Conservation (phyloP, 2,113 vertebrate genomes). For the Thamnophis sirtalis region DNA sequence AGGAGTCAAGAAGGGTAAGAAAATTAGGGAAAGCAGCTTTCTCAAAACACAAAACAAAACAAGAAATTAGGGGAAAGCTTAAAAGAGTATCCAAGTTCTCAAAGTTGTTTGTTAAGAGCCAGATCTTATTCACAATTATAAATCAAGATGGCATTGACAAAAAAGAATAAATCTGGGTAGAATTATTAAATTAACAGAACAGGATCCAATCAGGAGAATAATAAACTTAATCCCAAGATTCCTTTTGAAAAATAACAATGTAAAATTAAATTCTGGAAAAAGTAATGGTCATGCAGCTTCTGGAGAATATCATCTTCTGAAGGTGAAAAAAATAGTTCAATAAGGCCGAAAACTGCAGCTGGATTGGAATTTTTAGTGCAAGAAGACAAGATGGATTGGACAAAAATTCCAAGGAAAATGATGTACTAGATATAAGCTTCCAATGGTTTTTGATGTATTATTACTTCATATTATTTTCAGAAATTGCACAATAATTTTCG, state of each 20-base stretch:
- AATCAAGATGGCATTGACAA: accelerated
- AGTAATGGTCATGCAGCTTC: neutral
- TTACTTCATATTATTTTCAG: neutral
- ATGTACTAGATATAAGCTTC: neutral
- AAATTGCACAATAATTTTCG: neutral
- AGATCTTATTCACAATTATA: neutral
- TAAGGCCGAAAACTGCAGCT: neutral
- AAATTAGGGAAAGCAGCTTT: slow-evolving; percentile 50
- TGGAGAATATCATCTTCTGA: neutral
- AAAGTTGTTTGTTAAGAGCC: neutral
- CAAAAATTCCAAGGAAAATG: neutral
- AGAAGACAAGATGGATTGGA: neutral
- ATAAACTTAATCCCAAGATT: neutral
- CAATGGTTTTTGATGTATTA: neutral
- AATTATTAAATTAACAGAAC: neutral
- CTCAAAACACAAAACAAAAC: slow-evolving; percentile 11
- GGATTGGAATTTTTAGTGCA: neutral
- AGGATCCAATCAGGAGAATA: slow-evolving; percentile 18
- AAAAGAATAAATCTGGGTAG: neutral
- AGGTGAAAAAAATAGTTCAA: neutral
- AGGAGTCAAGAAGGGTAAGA: slow-evolving; percentile 60
- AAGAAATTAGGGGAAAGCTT: slow-evolving; percentile 39
- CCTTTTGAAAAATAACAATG: slow-evolving; percentile 4
- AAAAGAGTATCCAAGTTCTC: slow-evolving; percentile 5
- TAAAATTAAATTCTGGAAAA: neutral